Conservation (phyloP, 2,113 vertebrate species). For the Maccullochella peelii region DNA sequence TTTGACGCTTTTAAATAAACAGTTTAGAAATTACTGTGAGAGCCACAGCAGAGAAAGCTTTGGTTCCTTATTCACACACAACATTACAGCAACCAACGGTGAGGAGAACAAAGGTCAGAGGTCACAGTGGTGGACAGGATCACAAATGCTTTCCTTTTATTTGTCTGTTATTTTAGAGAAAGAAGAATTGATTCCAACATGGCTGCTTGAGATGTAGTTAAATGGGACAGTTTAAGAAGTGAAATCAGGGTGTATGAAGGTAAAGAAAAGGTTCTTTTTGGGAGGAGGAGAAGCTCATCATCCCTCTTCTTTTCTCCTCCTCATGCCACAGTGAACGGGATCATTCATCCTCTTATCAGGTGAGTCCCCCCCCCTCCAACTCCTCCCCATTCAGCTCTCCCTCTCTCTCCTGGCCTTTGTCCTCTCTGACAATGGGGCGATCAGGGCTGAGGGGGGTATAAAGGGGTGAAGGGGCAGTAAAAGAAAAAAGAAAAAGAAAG, state of each 20-base stretch:
- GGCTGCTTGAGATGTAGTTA: not conserved
- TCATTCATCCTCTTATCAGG: constrained; percentile 82
- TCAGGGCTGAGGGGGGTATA: constrained; percentile 49
- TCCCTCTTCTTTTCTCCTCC: constrained; percentile 37
- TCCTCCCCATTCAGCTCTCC: constrained; percentile 51
- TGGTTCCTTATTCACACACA: not conserved
- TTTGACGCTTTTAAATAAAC: not conserved
- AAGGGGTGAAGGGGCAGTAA: constrained; percentile 66
- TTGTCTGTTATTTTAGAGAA: not conserved
- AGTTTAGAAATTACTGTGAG: not conserved
- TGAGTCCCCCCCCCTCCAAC: constrained; percentile 35
- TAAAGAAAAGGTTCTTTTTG: not conserved
- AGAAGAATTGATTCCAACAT: not conserved
- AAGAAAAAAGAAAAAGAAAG: constrained; percentile 66
- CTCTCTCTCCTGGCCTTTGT: constrained; percentile 73
- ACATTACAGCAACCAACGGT: not conserved
- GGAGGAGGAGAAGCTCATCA: constrained; percentile 18
- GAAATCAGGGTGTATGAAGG: not conserved
- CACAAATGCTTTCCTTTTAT: not conserved
- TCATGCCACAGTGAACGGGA: constrained; percentile 61
- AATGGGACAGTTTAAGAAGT: not conserved
- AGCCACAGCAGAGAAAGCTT: not conserved
- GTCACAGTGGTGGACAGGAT: not conserved
- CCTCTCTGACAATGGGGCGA: constrained; percentile 74
- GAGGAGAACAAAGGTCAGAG: not conserved